Conservation (phyloP, 1,140 invertebrate genomes). For the Lysiphlebus fabarum region DNA sequence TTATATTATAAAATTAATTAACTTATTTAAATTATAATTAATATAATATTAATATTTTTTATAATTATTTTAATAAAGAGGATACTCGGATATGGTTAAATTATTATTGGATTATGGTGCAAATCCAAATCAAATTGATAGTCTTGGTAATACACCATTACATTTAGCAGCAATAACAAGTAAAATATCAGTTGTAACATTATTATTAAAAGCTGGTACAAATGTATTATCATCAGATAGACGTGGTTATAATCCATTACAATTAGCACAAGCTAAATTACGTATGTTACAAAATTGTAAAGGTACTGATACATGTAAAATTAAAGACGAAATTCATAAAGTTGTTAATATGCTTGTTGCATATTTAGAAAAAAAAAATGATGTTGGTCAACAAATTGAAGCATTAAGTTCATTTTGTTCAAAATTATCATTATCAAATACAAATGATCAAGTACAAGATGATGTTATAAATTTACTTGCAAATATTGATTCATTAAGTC, state of each 20-base stretch:
- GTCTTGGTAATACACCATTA: constrained; percentile 81
- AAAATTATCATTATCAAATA: constrained; percentile 52
- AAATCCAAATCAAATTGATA: constrained; percentile 80
- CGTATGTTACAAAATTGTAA: constrained; percentile 62
- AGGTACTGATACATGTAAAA: constrained; percentile 58
- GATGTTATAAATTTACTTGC: constrained; percentile 45
- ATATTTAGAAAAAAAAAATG: constrained; percentile 66
- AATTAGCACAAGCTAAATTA: constrained; percentile 78
- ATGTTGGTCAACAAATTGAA: constrained; percentile 59
- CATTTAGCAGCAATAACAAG: constrained; percentile 78
- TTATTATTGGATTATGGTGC: constrained; percentile 75
- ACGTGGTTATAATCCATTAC: constrained; percentile 76
- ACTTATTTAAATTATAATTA: no score
- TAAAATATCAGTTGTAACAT: constrained; percentile 76
- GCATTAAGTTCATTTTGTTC: constrained; percentile 57
- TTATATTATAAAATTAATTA: no score
- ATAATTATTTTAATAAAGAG: no score
- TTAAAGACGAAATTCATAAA: constrained; percentile 66
- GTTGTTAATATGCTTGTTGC: constrained; percentile 69
- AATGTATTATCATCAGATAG: constrained; percentile 71
- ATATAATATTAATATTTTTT: no score
- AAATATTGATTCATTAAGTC: constrained; percentile 39
- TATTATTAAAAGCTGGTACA: constrained; percentile 77
- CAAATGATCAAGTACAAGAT: constrained; percentile 52
- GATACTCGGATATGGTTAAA: constrained; percentile 75